These are phyloP conservation scores for Alviniconcha strummeri DNA, from an alignment of 2,888 invertebrate species.

Conservation along the genomic window DNA sequence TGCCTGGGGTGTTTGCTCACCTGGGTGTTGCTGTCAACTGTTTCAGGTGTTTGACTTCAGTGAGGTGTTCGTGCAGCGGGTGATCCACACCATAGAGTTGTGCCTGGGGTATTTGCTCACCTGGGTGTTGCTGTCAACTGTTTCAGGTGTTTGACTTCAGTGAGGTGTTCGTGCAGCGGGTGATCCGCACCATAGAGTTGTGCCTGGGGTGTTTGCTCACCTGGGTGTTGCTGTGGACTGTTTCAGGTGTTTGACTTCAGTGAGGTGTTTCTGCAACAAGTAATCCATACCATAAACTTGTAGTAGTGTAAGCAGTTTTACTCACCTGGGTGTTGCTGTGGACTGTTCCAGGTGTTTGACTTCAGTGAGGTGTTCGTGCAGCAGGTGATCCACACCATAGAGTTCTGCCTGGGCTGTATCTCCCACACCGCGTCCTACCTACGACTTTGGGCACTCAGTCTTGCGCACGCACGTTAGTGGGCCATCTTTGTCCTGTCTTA, in stretches of 20 bases:
- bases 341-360: constrained; percentile 77
- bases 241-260: constrained; percentile 81
- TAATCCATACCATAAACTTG: constrained; percentile 99
- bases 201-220: constrained; percentile 88
- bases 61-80: constrained; percentile 93
- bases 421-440: constrained; percentile 99
- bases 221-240: too few species aligned
- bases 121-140: too few species aligned
- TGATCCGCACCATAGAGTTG: constrained; percentile 98
- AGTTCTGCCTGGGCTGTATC: constrained; percentile 97
- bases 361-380: constrained; percentile 93
- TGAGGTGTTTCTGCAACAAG: constrained; percentile 93
- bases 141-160: constrained; percentile 81
- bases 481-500: neutral
- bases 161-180: constrained; percentile 93
- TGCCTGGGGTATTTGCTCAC: constrained; percentile 90
- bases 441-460: constrained; percentile 97
- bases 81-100: constrained; percentile 99
- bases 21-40: too few species aligned
- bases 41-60: constrained; percentile 81
- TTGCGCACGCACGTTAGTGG: constrained; percentile 91
- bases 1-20: too few species aligned
- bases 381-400: constrained; percentile 98
- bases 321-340: too few species aligned
- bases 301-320: too few species aligned